Percentiles rank a stretch among this genome's conserved stretches.
Evolutionary conservation across 2,113 vertebrate genomes (phyloP).

Genomic region (Crotalus viridis): DNA sequence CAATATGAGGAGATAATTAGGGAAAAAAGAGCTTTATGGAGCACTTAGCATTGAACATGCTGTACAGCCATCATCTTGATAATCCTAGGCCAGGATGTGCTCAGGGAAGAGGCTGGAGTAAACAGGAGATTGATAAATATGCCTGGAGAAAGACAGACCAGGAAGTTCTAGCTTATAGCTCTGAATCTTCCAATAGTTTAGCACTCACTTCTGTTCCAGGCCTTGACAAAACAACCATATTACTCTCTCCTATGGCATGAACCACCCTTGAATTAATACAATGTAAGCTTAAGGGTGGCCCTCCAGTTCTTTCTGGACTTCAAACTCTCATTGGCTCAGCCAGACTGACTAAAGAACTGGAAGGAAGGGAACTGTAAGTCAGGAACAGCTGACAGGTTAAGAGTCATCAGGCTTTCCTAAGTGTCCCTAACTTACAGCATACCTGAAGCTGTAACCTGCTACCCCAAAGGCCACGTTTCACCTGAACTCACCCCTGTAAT

Average conservation of each 20-base stretch:
- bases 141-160: not conserved
- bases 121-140: rapidly evolving
- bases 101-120: not conserved
- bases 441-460: not conserved
- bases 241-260: not conserved
- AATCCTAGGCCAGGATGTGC: not conserved
- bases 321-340: not conserved
- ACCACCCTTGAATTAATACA: not conserved
- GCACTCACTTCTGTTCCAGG: not conserved
- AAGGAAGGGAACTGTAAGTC: not conserved
- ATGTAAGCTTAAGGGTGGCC: not conserved
- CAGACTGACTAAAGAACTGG: not conserved
- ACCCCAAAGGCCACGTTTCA: not conserved
- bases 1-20: not conserved
- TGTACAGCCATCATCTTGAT: not conserved
- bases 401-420: not conserved
- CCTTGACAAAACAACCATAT: not conserved
- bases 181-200: not conserved
- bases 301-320: not conserved
- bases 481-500: conserved; percentile 86
- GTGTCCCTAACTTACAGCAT: not conserved
- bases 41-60: not conserved
- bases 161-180: not conserved
- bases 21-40: not conserved
- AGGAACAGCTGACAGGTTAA: too few species aligned